Evolutionary conservation across 2,888 invertebrate species (phyloP).

Genomic region (Boloria euphrosyne): DNA sequence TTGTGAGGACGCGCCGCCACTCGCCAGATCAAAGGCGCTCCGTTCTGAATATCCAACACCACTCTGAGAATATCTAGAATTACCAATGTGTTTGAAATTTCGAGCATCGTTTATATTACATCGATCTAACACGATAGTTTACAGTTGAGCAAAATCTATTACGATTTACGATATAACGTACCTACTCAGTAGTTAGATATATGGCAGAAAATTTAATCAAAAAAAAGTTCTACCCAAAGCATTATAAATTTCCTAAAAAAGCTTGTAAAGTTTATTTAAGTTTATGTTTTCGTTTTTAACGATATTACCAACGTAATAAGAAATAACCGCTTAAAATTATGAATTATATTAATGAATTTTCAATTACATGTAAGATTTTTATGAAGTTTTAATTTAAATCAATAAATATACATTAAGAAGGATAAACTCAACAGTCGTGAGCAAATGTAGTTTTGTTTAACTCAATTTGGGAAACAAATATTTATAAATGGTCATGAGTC

Average conservation of each 20-base stretch:
- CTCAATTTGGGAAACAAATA: constrained; percentile 36
- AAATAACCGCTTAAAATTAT: too few species aligned
- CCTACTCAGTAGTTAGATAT: too few species aligned
- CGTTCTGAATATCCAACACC: constrained; percentile 58
- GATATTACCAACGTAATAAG: too few species aligned
- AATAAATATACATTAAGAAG: constrained; percentile 13
- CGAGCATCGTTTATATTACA: constrained; percentile 35
- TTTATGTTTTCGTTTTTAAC: too few species aligned
- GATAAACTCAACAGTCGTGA: background rate
- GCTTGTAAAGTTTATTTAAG: too few species aligned
- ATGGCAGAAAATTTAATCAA: too few species aligned
- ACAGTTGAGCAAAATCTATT: constrained; percentile 10
- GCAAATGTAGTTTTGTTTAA: constrained; percentile 23
- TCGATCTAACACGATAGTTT: constrained; percentile 14
- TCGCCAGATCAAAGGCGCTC: constrained; percentile 50
- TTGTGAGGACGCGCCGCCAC: constrained; percentile 51
- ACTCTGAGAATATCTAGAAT: constrained; percentile 46
- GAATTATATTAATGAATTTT: background rate
- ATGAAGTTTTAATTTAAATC: constrained; percentile 1
- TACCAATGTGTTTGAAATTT: constrained; percentile 45
- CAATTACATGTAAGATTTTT: background rate
- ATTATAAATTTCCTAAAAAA: too few species aligned
- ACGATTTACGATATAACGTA: background rate
- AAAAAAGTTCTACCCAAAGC: too few species aligned
- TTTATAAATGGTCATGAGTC: constrained; percentile 29